Evolutionary conservation across 2,888 invertebrate species (phyloP).

Genomic region (Toxonevra muliebris): DNA sequence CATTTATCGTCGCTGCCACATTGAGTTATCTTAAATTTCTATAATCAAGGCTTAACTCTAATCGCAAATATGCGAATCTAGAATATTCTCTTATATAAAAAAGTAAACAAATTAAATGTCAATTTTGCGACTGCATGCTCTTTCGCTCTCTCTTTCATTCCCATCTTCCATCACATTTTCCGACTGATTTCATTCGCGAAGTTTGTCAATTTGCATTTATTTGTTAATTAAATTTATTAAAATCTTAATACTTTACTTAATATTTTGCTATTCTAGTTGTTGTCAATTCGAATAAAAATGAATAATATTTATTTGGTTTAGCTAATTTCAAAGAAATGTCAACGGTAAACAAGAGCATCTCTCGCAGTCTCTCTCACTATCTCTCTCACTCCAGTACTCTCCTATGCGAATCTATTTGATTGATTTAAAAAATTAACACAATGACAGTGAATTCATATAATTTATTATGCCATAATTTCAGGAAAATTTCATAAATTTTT

Average conservation of each 20-base stretch:
- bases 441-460: not conserved
- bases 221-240: slow-evolving; percentile 15
- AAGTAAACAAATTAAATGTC: no score
- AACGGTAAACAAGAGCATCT: not conserved
- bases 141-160: no score
- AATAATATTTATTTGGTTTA: not conserved
- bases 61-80: not conserved
- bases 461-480: no score
- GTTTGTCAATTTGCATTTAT: slow-evolving; percentile 9
- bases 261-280: not conserved
- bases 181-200: not conserved
- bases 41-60: no score
- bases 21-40: no score
- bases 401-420: not conserved
- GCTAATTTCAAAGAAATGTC: not conserved
- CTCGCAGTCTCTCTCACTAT: not conserved
- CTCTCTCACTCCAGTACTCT: not conserved
- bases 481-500: no score
- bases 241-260: not conserved
- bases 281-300: not conserved
- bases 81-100: no score
- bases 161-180: not conserved
- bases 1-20: no score
- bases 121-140: no score
- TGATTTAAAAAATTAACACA: not conserved